These are phyloP conservation scores for Vicugna pacos DNA, from an alignment of 2,113 vertebrate species.

Conservation along the genomic window DNA sequence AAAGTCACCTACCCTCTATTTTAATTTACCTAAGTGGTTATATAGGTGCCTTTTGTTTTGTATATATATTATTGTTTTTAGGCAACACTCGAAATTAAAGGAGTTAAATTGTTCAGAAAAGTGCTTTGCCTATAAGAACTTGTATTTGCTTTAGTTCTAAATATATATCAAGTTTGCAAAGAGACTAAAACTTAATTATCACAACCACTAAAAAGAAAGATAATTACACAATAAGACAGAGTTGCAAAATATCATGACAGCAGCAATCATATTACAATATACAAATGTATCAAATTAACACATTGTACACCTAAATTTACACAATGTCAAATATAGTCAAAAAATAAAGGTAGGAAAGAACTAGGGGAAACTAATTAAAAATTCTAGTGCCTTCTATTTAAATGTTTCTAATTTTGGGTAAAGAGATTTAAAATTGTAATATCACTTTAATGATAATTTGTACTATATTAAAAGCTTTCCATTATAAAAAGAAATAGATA, in stretches of 20 bases:
- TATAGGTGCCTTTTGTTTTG: background rate
- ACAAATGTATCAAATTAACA: background rate
- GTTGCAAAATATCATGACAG: background rate
- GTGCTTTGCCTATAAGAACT: background rate
- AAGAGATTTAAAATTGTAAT: background rate
- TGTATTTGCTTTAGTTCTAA: slow-evolving; percentile 25
- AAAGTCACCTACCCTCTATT: background rate
- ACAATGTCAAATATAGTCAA: background rate
- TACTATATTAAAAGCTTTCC: background rate
- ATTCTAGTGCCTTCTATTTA: slow-evolving; percentile 37
- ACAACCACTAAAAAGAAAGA: background rate
- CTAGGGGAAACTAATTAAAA: background rate
- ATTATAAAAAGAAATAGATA: background rate
- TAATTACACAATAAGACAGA: background rate
- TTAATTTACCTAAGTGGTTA: background rate
- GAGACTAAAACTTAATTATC: slow-evolving; percentile 7
- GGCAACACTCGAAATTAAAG: background rate
- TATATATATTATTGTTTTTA: background rate
- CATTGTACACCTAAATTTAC: background rate
- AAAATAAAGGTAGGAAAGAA: background rate
- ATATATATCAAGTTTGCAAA: background rate
- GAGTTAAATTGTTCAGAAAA: background rate
- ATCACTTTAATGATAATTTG: background rate
- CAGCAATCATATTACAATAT: background rate
- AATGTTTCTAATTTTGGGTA: slow-evolving; percentile 31